Percentiles rank a stretch among this genome's conserved stretches.
Conservation (phyloP, 2,113 vertebrate genomes). For the Archocentrus centrarchus region DNA sequence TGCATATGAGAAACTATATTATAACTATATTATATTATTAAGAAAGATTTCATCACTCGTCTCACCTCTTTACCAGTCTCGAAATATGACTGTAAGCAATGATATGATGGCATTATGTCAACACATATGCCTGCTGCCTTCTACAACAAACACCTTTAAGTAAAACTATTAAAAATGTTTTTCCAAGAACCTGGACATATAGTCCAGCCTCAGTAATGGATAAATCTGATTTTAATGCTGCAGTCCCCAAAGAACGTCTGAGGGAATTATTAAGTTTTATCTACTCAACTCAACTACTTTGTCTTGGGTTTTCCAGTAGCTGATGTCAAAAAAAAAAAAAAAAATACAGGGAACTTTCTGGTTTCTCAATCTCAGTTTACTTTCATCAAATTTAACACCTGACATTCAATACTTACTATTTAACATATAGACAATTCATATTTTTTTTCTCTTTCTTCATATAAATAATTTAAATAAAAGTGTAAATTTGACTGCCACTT, state of each 20-base stretch:
- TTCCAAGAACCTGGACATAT: background rate
- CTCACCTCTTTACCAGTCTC: too few relatives aligned
- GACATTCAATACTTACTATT: background rate
- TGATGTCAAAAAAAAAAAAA: background rate
- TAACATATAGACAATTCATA: background rate
- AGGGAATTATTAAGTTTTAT: background rate
- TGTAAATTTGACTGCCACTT: background rate
- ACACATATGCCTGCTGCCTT: too few relatives aligned
- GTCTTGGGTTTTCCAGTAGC: background rate
- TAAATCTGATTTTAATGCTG: conserved; percentile 1
- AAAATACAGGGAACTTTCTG: background rate
- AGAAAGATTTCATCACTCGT: too few relatives aligned
- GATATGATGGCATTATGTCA: too few relatives aligned
- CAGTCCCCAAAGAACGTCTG: background rate
- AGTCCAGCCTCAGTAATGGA: background rate
- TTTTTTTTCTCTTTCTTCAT: background rate
- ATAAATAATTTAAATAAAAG: background rate
- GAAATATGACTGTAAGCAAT: too few relatives aligned
- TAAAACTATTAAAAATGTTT: background rate
- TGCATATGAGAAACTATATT: too few relatives aligned
- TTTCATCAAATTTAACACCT: background rate
- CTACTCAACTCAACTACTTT: background rate
- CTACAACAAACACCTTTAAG: background rate
- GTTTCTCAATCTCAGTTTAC: background rate
- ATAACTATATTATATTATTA: too few relatives aligned